Evolutionary conservation across 2,888 invertebrate species (phyloP).

Genomic region (Pseudococcus longispinus): DNA sequence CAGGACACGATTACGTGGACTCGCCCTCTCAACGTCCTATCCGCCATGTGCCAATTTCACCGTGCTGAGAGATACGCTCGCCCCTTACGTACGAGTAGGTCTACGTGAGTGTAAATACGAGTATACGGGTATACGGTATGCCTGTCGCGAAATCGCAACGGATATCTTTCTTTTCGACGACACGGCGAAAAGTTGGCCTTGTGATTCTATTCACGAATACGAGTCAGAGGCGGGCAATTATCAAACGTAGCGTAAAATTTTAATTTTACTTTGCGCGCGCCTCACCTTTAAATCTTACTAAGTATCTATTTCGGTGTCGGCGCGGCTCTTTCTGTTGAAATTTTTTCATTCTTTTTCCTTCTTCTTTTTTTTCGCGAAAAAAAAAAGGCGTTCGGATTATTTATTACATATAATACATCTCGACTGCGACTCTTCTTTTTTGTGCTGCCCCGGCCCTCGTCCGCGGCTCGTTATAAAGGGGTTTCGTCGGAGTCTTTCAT

Average conservation of each 20-base stretch:
- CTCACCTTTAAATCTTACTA: not conserved
- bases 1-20: too few relatives aligned
- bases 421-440: not conserved
- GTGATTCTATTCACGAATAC: not conserved
- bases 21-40: too few relatives aligned
- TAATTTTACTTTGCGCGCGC: not conserved
- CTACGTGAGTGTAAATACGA: too few relatives aligned
- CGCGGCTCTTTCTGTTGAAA: not conserved
- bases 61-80: too few relatives aligned
- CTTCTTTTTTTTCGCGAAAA: not conserved
- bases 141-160: too few relatives aligned
- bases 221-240: not conserved
- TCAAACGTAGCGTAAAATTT: not conserved
- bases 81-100: too few relatives aligned
- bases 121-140: too few relatives aligned
- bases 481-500: slow-evolving; percentile 12
- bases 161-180: too few relatives aligned
- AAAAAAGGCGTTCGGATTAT: slow-evolving; percentile 1
- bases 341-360: not conserved
- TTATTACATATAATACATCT: slow-evolving; percentile 35
- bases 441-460: not conserved
- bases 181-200: not conserved
- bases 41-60: too few relatives aligned
- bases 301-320: not conserved
- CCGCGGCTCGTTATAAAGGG: not conserved